These are phyloP conservation scores for Ganaspis sp. DNA, from an alignment of 1,140 invertebrate species.

Conservation along the genomic window DNA sequence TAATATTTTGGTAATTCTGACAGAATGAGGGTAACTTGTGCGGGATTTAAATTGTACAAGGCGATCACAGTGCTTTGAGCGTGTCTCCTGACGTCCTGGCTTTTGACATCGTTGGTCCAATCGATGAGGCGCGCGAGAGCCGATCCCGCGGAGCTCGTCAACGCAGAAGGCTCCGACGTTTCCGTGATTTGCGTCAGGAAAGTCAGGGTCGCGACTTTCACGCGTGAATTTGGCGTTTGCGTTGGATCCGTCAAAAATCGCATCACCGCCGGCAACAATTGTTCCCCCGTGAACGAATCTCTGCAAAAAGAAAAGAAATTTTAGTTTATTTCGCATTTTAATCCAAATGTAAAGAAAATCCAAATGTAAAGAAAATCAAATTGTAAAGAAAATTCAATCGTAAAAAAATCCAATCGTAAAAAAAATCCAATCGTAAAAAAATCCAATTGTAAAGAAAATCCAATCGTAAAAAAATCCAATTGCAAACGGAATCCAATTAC, in stretches of 20 bases:
- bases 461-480: no score
- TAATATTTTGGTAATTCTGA: conserved; percentile 88
- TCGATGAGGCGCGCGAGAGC: conserved; percentile 83
- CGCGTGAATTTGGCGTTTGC: conserved; percentile 92
- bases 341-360: no score
- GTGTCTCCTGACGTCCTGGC: conserved; percentile 86
- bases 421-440: conserved; percentile 29
- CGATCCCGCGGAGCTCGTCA: conserved; percentile 76
- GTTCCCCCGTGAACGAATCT: conserved; percentile 81
- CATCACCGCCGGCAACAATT: conserved; percentile 80
- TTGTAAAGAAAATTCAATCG: no score
- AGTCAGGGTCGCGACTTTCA: conserved; percentile 85
- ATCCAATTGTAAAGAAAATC: no score
- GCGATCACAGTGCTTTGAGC: conserved; percentile 89
- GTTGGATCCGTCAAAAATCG: conserved; percentile 92
- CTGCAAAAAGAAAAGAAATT: conserved; percentile 67
- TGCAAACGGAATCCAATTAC: no score
- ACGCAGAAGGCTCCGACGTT: conserved; percentile 74
- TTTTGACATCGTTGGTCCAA: conserved; percentile 83
- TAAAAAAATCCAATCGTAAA: no score
- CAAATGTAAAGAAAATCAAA: no score
- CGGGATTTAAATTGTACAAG: conserved; percentile 92
- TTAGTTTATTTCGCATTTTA: no score
- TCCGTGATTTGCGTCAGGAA: conserved; percentile 85
- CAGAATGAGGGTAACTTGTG: conserved; percentile 90